A percentile compares a stretch with the other conserved stretches of the same genome.
These are phyloP conservation scores for Marronus borbonicus DNA, from an alignment of 2,888 invertebrate species.

Conservation along the genomic window DNA sequence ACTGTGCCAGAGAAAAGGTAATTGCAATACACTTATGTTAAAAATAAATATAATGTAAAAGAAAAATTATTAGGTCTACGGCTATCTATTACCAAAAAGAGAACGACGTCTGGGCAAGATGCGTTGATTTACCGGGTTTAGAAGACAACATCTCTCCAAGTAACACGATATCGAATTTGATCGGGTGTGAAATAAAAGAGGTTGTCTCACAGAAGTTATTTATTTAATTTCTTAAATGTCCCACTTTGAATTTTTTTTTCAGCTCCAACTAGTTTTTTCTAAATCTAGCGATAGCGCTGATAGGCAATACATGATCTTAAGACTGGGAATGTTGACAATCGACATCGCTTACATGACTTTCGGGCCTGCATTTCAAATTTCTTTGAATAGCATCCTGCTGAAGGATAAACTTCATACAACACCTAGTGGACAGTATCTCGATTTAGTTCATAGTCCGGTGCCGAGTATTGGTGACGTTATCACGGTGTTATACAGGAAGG, in stretches of 20 bases:
- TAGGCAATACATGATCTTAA: constrained; percentile 82
- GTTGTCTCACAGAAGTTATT: constrained; percentile 62
- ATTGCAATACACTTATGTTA: neutral
- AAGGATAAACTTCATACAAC: constrained; percentile 85
- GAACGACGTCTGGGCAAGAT: constrained; percentile 81
- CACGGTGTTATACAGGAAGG: constrained; percentile 84
- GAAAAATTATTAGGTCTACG: constrained; percentile 20
- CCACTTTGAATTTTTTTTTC: constrained; percentile 54
- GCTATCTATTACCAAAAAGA: constrained; percentile 55
- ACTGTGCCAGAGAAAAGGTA: constrained; percentile 53
- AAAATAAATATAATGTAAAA: neutral
- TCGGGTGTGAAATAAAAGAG: constrained; percentile 82
- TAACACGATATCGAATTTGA: constrained; percentile 81
- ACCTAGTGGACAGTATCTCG: constrained; percentile 82
- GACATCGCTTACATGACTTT: constrained; percentile 85
- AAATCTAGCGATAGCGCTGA: constrained; percentile 78
- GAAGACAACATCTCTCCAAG: constrained; percentile 87
- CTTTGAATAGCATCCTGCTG: constrained; percentile 76
- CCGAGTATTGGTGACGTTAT: constrained; percentile 77
- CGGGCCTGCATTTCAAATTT: constrained; percentile 84
- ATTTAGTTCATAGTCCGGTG: constrained; percentile 78
- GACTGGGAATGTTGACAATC: constrained; percentile 79
- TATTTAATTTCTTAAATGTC: neutral
- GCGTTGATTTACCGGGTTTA: constrained; percentile 84
- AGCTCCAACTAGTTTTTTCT: constrained; percentile 80